These are phyloP conservation scores for Oxyruncus cristatus DNA, from an alignment of 2,113 vertebrate species.

Conservation along the genomic window DNA sequence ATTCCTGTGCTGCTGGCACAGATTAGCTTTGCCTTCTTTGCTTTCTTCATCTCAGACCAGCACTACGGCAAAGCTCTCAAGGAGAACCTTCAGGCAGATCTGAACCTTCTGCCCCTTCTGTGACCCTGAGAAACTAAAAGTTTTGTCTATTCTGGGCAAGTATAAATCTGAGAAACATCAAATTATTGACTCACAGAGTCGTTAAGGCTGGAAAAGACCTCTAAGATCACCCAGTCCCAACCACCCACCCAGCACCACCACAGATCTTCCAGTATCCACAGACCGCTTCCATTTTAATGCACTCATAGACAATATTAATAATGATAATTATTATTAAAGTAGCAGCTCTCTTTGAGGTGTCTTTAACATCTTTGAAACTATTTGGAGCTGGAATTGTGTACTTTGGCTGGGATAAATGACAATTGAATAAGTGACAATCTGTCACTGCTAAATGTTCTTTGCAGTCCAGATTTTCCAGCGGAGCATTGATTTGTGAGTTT, in stretches of 20 bases:
- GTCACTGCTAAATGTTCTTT: not conserved
- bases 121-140: not conserved
- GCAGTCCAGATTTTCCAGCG: not conserved
- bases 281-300: not conserved
- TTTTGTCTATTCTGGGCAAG: not conserved
- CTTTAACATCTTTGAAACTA: not conserved
- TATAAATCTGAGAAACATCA: not conserved
- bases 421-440: not conserved
- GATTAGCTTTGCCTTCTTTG: not conserved
- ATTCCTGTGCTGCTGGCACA: not conserved
- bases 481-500: not conserved
- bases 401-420: not conserved
- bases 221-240: not conserved
- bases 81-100: not conserved
- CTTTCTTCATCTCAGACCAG: not conserved
- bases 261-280: not conserved
- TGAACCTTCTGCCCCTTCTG: not conserved
- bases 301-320: not conserved
- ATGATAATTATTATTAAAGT: rapidly evolving
- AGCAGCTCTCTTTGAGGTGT: not conserved
- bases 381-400: not conserved
- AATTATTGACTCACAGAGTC: not conserved
- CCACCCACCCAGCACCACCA: not conserved
- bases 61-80: not conserved
- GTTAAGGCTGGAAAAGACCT: not conserved